Percentiles rank a stretch among this genome's conserved stretches.
Evolutionary conservation across 2,797 vertebrate genomes (phyloP).

Genomic region (Sebastes nivosus): DNA sequence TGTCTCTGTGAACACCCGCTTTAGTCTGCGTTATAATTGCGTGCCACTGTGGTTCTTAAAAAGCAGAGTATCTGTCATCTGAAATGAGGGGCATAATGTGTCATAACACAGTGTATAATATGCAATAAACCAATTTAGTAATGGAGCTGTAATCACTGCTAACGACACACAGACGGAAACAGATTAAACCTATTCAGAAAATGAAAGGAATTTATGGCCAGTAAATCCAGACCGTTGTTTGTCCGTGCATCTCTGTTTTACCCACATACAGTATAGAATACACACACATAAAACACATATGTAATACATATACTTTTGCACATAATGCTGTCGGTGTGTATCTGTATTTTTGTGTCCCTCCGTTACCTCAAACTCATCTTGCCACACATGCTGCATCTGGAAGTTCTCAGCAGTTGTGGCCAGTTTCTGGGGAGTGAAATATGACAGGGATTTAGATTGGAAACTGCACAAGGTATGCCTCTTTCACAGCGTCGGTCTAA

Average conservation of each 20-base stretch:
- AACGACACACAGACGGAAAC: constrained; percentile 32
- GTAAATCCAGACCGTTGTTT: background rate
- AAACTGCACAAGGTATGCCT: constrained; percentile 16
- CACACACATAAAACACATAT: background rate
- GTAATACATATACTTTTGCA: background rate
- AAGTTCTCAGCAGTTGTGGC: constrained; percentile 93
- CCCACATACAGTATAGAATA: background rate
- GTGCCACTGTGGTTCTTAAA: constrained; percentile 12
- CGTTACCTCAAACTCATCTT: constrained; percentile 91
- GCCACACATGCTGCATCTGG: constrained; percentile 93
- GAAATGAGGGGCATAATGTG: constrained; percentile 23
- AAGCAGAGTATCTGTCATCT: constrained; percentile 25
- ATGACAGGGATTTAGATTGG: constrained; percentile 45
- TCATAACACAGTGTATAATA: constrained; percentile 40
- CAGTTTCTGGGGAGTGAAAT: constrained; percentile 86
- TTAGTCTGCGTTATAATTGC: constrained; percentile 15
- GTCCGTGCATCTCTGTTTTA: background rate
- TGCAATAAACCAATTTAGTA: constrained; percentile 44
- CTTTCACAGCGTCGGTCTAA: constrained; percentile 25
- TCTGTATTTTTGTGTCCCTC: background rate
- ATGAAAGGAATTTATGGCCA: constrained; percentile 3
- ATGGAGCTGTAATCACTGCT: constrained; percentile 43
- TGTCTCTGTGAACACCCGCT: constrained; percentile 10
- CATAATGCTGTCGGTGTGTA: background rate
- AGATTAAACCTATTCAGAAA: constrained; percentile 35